A percentile compares a stretch with the other conserved stretches of the same genome.
Evolutionary conservation across 23 tunicate genomes (phyloP).

Genomic region (Diplosoma virens): DNA sequence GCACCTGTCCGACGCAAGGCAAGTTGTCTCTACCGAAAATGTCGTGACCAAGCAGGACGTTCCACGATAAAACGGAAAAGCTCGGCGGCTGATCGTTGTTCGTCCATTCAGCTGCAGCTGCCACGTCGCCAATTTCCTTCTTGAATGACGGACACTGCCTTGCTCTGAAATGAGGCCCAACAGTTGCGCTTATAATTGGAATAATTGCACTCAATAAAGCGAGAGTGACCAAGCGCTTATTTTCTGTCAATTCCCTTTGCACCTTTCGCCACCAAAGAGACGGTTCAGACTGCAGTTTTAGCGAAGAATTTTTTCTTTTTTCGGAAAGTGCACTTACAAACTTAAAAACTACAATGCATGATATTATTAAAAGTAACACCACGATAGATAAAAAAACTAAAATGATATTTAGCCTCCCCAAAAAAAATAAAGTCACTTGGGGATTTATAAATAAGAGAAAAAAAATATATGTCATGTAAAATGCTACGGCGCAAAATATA

Average conservation of each 20-base stretch:
- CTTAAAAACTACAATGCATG: background rate
- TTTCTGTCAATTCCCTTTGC: background rate
- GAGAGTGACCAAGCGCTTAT: background rate
- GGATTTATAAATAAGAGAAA: slow-evolving; percentile 36
- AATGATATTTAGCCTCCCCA: slow-evolving; percentile 30
- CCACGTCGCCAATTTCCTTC: background rate
- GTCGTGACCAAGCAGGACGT: slow-evolving; percentile 70
- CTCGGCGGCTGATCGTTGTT: background rate
- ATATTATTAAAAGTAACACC: background rate
- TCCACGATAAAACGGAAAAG: slow-evolving; percentile 70
- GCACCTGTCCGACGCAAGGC: slow-evolving; percentile 31
- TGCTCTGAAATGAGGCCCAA: background rate
- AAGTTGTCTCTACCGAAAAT: slow-evolving; percentile 49
- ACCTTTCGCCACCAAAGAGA: background rate
- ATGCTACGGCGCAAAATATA: background rate
- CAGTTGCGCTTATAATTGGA: background rate
- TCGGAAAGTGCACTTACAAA: background rate
- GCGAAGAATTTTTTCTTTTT: background rate
- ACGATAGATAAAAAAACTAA: background rate
- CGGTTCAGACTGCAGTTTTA: background rate
- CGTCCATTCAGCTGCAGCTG: background rate
- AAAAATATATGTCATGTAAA: background rate
- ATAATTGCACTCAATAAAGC: background rate
- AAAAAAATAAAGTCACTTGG: slow-evolving; percentile 13
- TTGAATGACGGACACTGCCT: background rate